Base-by-base conservation (phyloP, 2,797 vertebrate species). In the Alca torda region DNA sequence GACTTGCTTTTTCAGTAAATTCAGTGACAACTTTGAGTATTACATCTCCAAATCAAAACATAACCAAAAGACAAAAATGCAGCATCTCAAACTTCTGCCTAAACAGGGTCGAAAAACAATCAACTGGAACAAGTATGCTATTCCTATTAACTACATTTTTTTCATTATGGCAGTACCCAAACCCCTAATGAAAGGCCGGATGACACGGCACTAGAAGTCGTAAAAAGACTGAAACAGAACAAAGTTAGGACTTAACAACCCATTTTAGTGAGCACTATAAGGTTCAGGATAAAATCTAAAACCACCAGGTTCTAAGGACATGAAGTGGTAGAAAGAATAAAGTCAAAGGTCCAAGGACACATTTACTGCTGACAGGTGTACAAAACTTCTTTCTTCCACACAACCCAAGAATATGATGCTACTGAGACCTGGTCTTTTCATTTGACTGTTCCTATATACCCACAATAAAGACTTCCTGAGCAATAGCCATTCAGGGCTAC, bases 161-260 rank as follows among this genome's bases (percentile, higher is more conserved):
- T 70, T 69, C 75, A 56, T 80, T 89, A 61, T 14, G n/a, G 60
- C 43, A 74, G 56, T 16, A 93, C 21, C 45, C 56, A 85, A 87
- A 77, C 28, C n/a, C 68, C n/a, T 28, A 57, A 80, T 20, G n/a
- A 91, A 74, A 80, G 45, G 78, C 72, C 11, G 6, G 82, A 92
- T 85, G 84, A 46, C 68, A 74, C 60, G 19, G 78, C 45, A 35
- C 48, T 46, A 35, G 7, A 67, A 87, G 90, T 67, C 26, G 1
- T 86, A 92, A 93, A 95, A 35, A 74, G 56, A 51, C 23, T 59
- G 35, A 92, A 90, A 95, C 26, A 75, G 39, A 61, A 75, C 12
- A 9, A 92, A 92, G 45, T 51, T 60, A 91, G 91, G 89, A 25
- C n/a, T 91, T 93, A 93, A 97, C 80, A 87, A 89, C 51, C 68